Evolutionary conservation across 1,140 invertebrate species (phyloP).

Genomic region (Ruditapes philippinarum): DNA sequence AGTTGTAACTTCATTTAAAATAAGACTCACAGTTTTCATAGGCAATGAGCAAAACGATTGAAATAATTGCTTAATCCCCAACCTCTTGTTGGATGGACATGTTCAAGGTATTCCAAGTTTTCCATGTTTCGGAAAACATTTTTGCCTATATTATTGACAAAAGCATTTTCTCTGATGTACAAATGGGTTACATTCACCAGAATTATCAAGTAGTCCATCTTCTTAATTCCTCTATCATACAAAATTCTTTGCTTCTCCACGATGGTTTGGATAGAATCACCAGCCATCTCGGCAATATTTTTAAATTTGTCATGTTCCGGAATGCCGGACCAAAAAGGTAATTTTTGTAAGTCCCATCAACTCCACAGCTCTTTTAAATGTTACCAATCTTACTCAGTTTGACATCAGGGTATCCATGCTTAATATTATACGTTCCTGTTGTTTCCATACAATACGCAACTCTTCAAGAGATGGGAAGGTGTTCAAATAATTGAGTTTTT

Average conservation of each 20-base stretch:
- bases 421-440: conserved; percentile 10
- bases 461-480: background rate
- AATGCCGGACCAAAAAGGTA: conserved; percentile 4
- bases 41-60: background rate
- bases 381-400: background rate
- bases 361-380: conserved; percentile 37
- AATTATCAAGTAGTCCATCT: conserved; percentile 23
- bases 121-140: conserved; percentile 8
- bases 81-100: background rate
- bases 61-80: background rate
- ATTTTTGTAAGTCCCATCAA: conserved; percentile 41
- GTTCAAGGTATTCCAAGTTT: conserved; percentile 54
- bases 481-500: background rate
- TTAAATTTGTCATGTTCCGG: conserved; percentile 18
- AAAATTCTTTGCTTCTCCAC: conserved; percentile 23
- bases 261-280: conserved; percentile 10
- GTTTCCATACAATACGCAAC: conserved; percentile 55
- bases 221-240: background rate
- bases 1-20: background rate
- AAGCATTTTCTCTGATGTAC: conserved; percentile 15
- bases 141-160: background rate
- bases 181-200: conserved; percentile 31
- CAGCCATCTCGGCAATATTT: background rate
- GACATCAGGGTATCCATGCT: conserved; percentile 14
- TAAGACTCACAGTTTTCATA: background rate